Conservation (phyloP, 2,113 vertebrate species). For the Vulpes vulpes region DNA sequence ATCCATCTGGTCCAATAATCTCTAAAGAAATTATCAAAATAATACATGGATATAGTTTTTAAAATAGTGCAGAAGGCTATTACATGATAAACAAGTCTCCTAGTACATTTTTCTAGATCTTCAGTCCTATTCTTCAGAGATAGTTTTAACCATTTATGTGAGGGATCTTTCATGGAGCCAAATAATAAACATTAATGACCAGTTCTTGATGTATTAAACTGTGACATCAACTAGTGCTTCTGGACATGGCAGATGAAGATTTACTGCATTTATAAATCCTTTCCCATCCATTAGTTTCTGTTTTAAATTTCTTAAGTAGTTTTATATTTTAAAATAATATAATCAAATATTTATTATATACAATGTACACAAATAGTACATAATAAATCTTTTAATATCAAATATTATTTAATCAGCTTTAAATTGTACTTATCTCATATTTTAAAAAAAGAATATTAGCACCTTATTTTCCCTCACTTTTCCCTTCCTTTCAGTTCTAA, state of each 20-base stretch:
- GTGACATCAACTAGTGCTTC: neutral
- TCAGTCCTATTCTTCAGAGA: neutral
- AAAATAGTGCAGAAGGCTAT: neutral
- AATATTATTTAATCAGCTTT: constrained; percentile 21
- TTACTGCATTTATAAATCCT: neutral
- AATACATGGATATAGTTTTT: neutral
- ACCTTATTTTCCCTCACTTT: neutral
- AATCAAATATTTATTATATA: neutral
- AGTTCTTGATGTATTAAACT: neutral
- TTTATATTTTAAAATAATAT: neutral
- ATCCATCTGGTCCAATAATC: neutral
- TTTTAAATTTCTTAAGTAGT: neutral
- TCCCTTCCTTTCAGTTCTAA: neutral
- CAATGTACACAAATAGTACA: neutral
- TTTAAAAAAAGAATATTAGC: neutral
- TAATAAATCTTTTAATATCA: neutral
- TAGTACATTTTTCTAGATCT: neutral
- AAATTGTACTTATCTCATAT: neutral
- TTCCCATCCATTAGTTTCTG: neutral
- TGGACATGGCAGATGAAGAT: neutral
- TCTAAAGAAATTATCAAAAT: constrained; percentile 24
- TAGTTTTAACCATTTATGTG: neutral
- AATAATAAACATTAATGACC: neutral
- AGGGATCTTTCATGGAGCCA: neutral
- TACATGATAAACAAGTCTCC: constrained; percentile 17